Evolutionary conservation across 2,797 vertebrate species (phyloP).

Genomic region (Acipenser oxyrinchus): DNA sequence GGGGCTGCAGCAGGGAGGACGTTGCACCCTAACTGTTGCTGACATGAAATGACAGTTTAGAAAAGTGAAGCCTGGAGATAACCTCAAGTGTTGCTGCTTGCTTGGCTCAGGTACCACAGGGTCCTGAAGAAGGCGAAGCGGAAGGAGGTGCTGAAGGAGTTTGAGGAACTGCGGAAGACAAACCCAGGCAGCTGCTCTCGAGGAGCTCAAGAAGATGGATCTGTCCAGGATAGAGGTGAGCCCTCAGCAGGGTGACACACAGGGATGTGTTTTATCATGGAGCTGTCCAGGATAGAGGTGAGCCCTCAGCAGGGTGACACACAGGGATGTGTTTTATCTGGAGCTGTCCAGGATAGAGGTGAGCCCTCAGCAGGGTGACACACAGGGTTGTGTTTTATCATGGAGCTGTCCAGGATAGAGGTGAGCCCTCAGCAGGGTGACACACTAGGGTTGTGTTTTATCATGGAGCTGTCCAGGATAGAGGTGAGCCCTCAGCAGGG

Average conservation of each 20-base stretch:
- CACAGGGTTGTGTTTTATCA: no score
- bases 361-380: neutral
- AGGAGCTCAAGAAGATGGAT: slow-evolving; percentile 72
- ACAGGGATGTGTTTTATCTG: no score
- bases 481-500: no score
- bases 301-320: neutral
- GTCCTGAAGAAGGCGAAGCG: slow-evolving; percentile 69
- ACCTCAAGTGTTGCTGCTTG: neutral
- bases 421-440: no score
- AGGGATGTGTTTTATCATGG: no score
- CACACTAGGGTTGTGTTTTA: no score
- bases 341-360: slow-evolving; percentile 45
- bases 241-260: no score
- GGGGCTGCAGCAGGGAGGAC: neutral
- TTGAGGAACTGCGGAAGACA: slow-evolving; percentile 63
- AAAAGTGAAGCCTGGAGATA: no score
- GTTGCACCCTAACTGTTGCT: neutral
- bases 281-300: slow-evolving; percentile 46
- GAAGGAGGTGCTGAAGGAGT: slow-evolving; percentile 67
- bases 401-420: no score
- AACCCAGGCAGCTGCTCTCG: slow-evolving; percentile 66
- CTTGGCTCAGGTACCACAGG: slow-evolving; percentile 57
- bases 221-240: slow-evolving; percentile 48
- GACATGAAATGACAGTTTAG: neutral
- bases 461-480: no score